Evolutionary conservation across 2,113 vertebrate species (phyloP).

Genomic region (Empidonax alnorum): DNA sequence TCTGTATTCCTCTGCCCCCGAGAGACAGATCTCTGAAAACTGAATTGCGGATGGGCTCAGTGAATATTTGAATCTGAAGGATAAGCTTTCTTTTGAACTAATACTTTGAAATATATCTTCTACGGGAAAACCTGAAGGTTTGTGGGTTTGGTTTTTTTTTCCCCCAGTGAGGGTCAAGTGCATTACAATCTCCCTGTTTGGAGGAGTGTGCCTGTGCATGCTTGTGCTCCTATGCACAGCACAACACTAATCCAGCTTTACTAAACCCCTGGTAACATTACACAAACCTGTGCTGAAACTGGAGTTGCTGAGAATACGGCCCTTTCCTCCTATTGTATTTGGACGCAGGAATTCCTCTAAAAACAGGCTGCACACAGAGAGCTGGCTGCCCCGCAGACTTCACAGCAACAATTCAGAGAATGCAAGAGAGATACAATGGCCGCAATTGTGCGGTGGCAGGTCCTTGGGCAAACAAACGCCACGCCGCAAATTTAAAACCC

Average conservation of each 20-base stretch:
- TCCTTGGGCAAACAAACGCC: constrained; percentile 3
- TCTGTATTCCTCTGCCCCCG: background rate
- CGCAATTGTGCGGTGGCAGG: background rate
- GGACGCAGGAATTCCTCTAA: constrained; percentile 54
- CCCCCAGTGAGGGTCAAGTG: background rate
- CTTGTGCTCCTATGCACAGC: background rate
- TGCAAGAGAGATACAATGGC: background rate
- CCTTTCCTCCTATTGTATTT: constrained; percentile 59
- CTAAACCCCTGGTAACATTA: background rate
- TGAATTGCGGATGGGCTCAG: background rate
- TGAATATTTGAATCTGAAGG: background rate
- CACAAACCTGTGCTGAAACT: background rate
- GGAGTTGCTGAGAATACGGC: background rate
- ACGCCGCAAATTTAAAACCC: background rate
- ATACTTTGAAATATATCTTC: background rate
- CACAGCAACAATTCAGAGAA: constrained; percentile 15
- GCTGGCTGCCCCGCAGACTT: background rate
- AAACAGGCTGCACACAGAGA: background rate
- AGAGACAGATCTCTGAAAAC: background rate
- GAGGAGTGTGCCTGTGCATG: background rate
- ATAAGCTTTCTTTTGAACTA: background rate
- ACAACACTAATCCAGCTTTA: background rate
- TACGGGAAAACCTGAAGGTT: background rate
- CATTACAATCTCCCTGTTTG: background rate
- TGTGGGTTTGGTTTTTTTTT: background rate